These are phyloP conservation scores for Montipora cactus DNA, from an alignment of 64 coral and sea anemone species.

Conservation along the genomic window DNA sequence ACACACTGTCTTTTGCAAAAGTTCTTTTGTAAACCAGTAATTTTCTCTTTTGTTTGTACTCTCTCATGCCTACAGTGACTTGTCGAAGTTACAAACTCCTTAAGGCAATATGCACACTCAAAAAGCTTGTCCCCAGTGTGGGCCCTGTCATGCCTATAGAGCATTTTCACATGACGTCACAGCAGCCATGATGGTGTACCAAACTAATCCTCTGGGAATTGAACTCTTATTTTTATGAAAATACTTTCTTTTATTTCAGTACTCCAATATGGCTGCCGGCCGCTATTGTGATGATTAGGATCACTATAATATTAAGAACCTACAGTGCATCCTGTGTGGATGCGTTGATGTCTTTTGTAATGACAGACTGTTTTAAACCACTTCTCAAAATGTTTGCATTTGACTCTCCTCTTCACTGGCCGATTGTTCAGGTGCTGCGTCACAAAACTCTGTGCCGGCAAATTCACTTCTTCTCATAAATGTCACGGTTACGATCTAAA, in stretches of 20 bases:
- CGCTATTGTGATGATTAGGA: neutral
- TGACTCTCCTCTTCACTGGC: neutral
- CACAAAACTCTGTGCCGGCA: neutral
- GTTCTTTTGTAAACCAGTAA: neutral
- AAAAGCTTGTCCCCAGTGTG: neutral
- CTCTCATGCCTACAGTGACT: neutral
- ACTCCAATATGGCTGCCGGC: no score
- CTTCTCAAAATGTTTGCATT: neutral
- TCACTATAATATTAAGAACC: neutral
- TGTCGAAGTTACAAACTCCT: neutral
- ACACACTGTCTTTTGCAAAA: no score
- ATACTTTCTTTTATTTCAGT: no score
- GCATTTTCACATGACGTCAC: no score
- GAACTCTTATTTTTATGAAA: no score
- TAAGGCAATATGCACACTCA: neutral
- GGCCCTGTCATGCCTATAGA: neutral
- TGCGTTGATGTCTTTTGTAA: conserved; percentile 9
- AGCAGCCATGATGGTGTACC: no score
- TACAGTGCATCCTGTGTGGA: conserved; percentile 21
- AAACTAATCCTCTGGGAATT: no score
- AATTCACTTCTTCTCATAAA: neutral
- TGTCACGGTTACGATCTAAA: no score
- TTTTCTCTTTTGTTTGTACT: neutral
- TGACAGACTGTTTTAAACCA: neutral
- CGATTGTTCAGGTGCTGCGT: neutral